Percentiles rank a stretch among this genome's conserved stretches.
These are phyloP conservation scores for Cercocebus atys DNA, from an alignment of 2,113 vertebrate species.

Conservation along the genomic window DNA sequence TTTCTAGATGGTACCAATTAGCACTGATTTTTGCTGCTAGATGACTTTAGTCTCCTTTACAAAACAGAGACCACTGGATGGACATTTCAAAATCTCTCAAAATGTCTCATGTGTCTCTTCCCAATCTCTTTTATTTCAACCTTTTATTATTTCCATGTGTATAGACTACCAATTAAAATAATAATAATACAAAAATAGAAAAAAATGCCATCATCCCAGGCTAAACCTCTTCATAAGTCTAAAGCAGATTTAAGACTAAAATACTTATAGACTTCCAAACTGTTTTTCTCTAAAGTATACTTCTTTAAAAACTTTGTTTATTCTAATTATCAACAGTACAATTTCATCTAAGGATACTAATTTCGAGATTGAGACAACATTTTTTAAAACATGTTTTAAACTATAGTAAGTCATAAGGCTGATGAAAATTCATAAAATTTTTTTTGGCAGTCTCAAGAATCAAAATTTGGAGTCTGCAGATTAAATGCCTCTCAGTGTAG, in stretches of 20 bases:
- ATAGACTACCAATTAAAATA: neutral
- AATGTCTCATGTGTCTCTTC: neutral
- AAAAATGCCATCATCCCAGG: neutral
- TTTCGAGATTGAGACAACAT: neutral
- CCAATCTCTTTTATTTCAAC: neutral
- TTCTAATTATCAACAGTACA: neutral
- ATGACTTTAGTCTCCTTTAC: neutral
- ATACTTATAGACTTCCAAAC: neutral
- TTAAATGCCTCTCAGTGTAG: neutral
- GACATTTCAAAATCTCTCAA: neutral
- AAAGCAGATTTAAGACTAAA: neutral
- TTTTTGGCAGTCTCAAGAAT: neutral
- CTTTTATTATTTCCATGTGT: neutral
- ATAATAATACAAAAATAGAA: neutral
- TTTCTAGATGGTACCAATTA: neutral
- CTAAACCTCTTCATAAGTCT: neutral
- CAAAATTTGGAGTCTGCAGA: neutral
- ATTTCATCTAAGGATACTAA: neutral
- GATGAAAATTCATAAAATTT: neutral
- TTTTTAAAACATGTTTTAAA: neutral
- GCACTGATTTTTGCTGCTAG: neutral
- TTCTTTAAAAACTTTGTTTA: neutral
- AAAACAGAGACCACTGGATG: neutral
- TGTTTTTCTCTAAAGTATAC: neutral
- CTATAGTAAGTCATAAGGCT: neutral